A percentile compares a stretch with the other conserved stretches of the same genome.
These are phyloP conservation scores for Syrphus vitripennis DNA, from an alignment of 2,888 invertebrate species.

Conservation along the genomic window DNA sequence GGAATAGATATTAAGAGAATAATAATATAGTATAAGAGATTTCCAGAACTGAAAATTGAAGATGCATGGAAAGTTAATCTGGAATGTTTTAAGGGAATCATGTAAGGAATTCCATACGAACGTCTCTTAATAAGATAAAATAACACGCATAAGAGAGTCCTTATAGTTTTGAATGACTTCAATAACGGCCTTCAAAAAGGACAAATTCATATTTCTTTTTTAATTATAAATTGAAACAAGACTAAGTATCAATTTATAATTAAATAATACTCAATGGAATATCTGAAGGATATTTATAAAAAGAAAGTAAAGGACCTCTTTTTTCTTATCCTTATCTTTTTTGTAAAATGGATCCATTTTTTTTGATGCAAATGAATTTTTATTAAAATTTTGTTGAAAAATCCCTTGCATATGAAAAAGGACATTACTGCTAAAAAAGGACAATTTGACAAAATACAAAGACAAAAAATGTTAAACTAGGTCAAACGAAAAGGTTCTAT, in stretches of 20 bases:
- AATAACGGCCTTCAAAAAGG: background rate
- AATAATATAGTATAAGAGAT: constrained; percentile 69
- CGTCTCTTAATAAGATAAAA: background rate
- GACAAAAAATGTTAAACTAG: constrained; percentile 8
- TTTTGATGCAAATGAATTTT: too few relatives aligned
- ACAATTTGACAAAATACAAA: background rate
- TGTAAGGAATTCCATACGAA: constrained; percentile 13
- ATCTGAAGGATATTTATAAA: too few relatives aligned
- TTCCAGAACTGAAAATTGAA: constrained; percentile 21
- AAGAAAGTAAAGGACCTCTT: too few relatives aligned
- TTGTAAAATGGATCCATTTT: too few relatives aligned
- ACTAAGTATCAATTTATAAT: too few relatives aligned
- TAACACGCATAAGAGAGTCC: background rate
- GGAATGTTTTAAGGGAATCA: constrained; percentile 6
- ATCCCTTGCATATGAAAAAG: background rate
- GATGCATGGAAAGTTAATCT: background rate
- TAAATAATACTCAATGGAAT: too few relatives aligned
- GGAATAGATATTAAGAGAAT: constrained; percentile 3
- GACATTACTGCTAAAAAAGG: background rate
- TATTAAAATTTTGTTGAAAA: too few relatives aligned
- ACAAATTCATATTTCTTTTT: background rate
- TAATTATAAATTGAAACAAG: too few relatives aligned
- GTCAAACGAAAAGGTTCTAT: constrained; percentile 14
- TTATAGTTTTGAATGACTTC: background rate
- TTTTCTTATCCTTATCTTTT: too few relatives aligned